A percentile compares a stretch with the other conserved stretches of the same genome.
Conservation (phyloP, 2,113 vertebrate species). For the Epinephelus cyanopodus region DNA sequence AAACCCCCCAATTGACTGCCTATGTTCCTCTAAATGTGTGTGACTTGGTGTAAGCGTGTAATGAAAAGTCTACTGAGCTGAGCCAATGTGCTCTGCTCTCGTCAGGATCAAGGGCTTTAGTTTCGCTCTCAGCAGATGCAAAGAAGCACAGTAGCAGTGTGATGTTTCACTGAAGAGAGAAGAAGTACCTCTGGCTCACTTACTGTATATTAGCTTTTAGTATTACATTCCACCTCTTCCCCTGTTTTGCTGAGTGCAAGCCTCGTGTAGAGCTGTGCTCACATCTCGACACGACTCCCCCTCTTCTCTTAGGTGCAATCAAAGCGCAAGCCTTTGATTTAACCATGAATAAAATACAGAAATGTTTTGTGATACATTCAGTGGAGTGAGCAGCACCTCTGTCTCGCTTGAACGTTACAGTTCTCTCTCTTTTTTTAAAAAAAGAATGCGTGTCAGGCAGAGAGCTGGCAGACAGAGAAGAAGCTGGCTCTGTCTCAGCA, state of each 20-base stretch:
- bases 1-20: background rate
- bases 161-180: constrained; percentile 48
- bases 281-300: constrained; percentile 38
- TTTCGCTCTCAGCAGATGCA: constrained; percentile 53
- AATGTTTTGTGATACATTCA: constrained; percentile 56
- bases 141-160: constrained; percentile 28
- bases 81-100: constrained; percentile 40
- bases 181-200: constrained; percentile 48
- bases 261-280: constrained; percentile 10
- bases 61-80: constrained; percentile 47
- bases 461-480: constrained; percentile 23
- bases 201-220: constrained; percentile 61
- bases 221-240: constrained; percentile 57
- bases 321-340: constrained; percentile 52
- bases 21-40: constrained; percentile 9
- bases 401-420: constrained; percentile 8
- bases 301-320: constrained; percentile 58
- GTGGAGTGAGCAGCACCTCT: constrained; percentile 28
- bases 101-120: constrained; percentile 59
- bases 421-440: background rate
- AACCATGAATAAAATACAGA: constrained; percentile 52
- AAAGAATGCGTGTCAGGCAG: constrained; percentile 10
- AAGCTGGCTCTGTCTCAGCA: constrained; percentile 25
- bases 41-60: constrained; percentile 16
- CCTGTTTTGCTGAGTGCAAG: constrained; percentile 45